Base-by-base conservation (phyloP, 92 coral and sea anemone genomes). In the Metridium senile region DNA sequence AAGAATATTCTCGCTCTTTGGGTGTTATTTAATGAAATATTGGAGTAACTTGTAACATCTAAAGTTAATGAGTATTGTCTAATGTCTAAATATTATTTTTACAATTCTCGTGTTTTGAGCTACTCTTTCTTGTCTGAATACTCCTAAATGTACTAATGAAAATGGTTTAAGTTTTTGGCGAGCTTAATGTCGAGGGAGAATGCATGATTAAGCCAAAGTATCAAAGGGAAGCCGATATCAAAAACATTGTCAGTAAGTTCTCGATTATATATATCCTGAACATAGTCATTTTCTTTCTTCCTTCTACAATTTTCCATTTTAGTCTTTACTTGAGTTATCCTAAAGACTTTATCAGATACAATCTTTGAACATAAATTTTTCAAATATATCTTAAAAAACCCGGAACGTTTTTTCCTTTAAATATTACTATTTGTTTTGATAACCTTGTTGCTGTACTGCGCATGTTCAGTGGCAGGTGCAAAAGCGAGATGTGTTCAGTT, bases 401-500 rank as follows among this genome's bases (percentile, higher is more conserved):
- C n/a, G n/a, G n/a, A n/a, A n/a, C n/a, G n/a, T n/a, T n/a, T n/a
- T n/a, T n/a, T n/a, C n/a, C n/a, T n/a, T n/a, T n/a, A n/a, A 61
- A 61, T 23, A 11, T 61, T 18, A 27, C 33, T 23, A 27, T 27
- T 61, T 61, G 33, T 27, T 61, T 61, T 27, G 66, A 61, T 61
- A 18, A 61, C 13, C 66, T 8, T 26, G 13, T 11, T 2, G 13
- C 32, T 23, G 30, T 26, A 23, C 30, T 61, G 66, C 66, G 66
- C 66, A 61, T 61, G 66, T 22, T 11, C 8, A 61, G 11, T 22
- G 66, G 66, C 66, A 61, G 66, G 66, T 61, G 66, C 32, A 61
- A 22, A 26, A 6, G 49, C 49, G 49, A 39, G n/a, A n/a, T n/a
- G n/a, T 39, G 13, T 39, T 39, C 49, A 39, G 49, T 39, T 13